Conservation (phyloP, 2,113 vertebrate genomes). For the Edolisoma coerulescens region DNA sequence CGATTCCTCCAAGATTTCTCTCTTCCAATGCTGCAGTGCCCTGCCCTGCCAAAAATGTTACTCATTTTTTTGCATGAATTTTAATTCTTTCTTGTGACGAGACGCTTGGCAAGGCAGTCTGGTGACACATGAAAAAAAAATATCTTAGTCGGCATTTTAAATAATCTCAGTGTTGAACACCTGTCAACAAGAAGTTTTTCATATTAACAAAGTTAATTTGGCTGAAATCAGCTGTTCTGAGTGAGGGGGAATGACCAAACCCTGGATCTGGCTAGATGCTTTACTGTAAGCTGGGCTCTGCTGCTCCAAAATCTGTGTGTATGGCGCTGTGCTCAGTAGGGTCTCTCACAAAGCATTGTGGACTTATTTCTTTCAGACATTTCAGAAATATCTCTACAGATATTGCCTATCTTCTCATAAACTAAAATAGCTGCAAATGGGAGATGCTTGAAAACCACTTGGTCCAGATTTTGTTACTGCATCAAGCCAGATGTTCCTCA, state of each 20-base stretch:
- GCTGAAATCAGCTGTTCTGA: background rate
- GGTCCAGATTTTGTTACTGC: background rate
- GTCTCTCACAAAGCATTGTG: background rate
- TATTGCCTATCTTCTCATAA: background rate
- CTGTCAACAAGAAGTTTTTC: constrained; percentile 2
- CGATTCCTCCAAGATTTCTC: background rate
- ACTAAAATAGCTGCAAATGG: background rate
- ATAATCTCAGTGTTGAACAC: background rate
- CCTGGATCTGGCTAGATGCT: background rate
- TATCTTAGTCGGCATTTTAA: background rate
- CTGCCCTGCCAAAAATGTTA: constrained; percentile 15
- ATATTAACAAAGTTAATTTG: background rate
- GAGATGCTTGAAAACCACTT: background rate
- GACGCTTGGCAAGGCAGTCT: background rate
- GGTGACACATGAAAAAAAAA: background rate
- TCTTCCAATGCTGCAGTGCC: background rate
- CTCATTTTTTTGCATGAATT: background rate
- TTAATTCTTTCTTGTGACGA: background rate
- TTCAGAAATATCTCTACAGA: background rate
- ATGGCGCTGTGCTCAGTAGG: background rate
- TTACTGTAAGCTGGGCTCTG: background rate
- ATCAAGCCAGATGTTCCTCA: background rate
- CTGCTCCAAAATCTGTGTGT: background rate
- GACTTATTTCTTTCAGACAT: background rate
- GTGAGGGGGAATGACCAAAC: background rate